Evolutionary conservation across 2,113 vertebrate genomes (phyloP), one percentile per base, ranked within the genome.

Genomic region (Amblyornis subalaris): DNA sequence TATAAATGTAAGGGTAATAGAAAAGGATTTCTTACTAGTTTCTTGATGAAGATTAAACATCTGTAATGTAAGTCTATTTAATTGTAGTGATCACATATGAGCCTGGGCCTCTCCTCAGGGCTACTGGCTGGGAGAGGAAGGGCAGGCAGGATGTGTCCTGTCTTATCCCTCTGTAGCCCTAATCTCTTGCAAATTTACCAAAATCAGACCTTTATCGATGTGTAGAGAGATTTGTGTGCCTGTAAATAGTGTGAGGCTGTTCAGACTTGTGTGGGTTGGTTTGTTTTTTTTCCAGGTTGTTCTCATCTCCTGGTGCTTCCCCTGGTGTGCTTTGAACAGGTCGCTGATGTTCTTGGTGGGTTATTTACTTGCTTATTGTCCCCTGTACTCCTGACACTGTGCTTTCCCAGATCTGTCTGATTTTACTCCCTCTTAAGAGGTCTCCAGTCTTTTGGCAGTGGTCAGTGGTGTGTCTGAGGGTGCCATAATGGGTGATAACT

Each of bases 41-140:
- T 74, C 67, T 21, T 8, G 13, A 16, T 72, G 2, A 29, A 48
- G 35, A 28, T 58, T 13, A 75, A 35, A 22, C 4, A 4, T 16
- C 6, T 29, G 0, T 36, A 29, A 33, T 47, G 7, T 2, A 33
- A 31, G 12, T 51, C 4, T 42, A 0, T 72, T 2, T 58, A 40
- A 21, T 12, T 38, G 33, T 12, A 51, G 40, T 12, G 33, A 57
- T 57, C 9, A 10, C 22, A 57, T 25, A 10, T 57, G n/a, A 67
- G 36, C 23, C 26, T 50, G 74, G 12, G 33, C 29, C 9, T 69
- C 33, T 72, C 51, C 17, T 31, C 3, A 2, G 12, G 38, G 35
- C 38, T 76, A 0, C 44, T 14, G 13, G 15, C 14, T 45, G n/a
- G n/a, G 42, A 1, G 48, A 20, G 35, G 38, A 19, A 28, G 22